Evolutionary conservation across 1,140 invertebrate genomes (phyloP).

Genomic region (Vollenhovia emeryi): DNA sequence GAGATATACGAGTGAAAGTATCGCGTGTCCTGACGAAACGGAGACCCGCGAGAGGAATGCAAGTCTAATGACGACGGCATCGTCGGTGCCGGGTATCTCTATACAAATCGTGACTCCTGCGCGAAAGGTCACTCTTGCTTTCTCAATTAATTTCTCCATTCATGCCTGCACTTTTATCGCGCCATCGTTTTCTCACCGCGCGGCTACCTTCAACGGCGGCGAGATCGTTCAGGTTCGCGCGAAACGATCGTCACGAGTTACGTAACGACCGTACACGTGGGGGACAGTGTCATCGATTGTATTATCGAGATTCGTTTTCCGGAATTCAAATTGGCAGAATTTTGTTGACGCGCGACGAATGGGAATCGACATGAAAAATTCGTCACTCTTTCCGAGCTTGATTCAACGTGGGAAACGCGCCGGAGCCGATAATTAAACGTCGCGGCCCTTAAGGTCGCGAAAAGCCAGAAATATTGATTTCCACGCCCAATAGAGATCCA

Average conservation of each 20-base stretch:
- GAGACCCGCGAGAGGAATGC: background rate
- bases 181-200: background rate
- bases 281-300: background rate
- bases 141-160: conserved; percentile 52
- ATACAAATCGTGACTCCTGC: conserved; percentile 37
- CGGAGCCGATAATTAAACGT: conserved; percentile 22
- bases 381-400: background rate
- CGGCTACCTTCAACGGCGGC: background rate
- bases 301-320: conserved; percentile 3
- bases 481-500: conserved; percentile 11
- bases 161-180: conserved; percentile 39
- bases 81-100: background rate
- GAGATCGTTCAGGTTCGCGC: background rate
- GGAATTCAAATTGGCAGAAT: background rate
- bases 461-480: conserved; percentile 16
- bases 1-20: conserved; percentile 41
- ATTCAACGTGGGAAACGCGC: background rate
- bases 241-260: conserved; percentile 3
- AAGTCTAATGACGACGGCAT: conserved; percentile 10
- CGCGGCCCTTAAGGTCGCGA: conserved; percentile 8
- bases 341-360: background rate
- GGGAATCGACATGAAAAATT: background rate
- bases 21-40: conserved; percentile 5
- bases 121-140: conserved; percentile 55
- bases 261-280: background rate